These are phyloP conservation scores for Cebus imitator DNA, from an alignment of 2,113 vertebrate genomes.

Conservation along the genomic window DNA sequence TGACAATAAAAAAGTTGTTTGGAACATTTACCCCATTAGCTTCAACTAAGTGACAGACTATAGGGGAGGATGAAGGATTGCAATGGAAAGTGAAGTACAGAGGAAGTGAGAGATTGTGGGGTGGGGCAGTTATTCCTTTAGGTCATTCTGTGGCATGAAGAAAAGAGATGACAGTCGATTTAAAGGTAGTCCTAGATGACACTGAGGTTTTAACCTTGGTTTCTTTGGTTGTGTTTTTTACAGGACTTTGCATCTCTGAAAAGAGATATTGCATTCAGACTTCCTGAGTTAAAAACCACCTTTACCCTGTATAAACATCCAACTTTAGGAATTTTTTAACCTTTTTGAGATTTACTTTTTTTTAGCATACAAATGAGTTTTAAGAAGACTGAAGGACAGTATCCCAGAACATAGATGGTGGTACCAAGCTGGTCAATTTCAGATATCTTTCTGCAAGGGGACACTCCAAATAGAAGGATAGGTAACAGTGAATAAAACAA, in stretches of 20 bases:
- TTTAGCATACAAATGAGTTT: not conserved
- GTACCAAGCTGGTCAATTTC: not conserved
- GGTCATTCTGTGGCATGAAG: not conserved
- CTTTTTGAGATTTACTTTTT: not conserved
- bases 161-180: not conserved
- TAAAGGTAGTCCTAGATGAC: not conserved
- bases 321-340: not conserved
- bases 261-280: not conserved
- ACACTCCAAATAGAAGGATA: not conserved
- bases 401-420: not conserved
- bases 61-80: not conserved
- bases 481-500: not conserved
- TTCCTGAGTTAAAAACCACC: not conserved
- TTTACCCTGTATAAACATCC: not conserved
- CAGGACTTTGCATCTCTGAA: not conserved
- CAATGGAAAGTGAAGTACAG: not conserved
- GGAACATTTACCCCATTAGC: too few species aligned
- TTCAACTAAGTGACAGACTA: too few species aligned
- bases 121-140: too few species aligned
- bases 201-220: not conserved
- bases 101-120: not conserved
- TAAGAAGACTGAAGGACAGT: not conserved
- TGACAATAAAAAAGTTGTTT: not conserved
- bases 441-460: not conserved
- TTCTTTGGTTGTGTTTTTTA: not conserved